These are phyloP conservation scores for Hylyphantes graminicola DNA, from an alignment of 1,140 invertebrate genomes.

Conservation along the genomic window DNA sequence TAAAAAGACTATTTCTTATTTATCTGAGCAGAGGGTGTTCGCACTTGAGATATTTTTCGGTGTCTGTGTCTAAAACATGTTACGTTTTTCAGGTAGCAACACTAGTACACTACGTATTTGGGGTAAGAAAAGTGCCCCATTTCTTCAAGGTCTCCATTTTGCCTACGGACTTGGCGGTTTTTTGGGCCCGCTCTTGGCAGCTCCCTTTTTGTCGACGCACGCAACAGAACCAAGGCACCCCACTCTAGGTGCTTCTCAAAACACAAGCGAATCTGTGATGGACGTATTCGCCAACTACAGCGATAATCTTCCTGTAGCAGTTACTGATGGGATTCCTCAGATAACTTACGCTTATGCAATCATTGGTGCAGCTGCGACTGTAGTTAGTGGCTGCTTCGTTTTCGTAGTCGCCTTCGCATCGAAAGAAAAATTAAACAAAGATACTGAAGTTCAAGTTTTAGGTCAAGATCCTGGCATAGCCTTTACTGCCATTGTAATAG, in stretches of 20 bases:
- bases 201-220: conserved; percentile 68
- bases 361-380: conserved; percentile 5
- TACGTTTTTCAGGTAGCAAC: conserved; percentile 69
- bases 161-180: conserved; percentile 72
- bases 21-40: too few species aligned
- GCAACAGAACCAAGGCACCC: neutral
- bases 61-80: too few species aligned
- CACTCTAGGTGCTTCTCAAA: conserved; percentile 5
- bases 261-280: neutral
- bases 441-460: neutral
- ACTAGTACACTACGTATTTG: conserved; percentile 70
- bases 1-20: too few species aligned
- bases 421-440: neutral
- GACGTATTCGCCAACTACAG: neutral
- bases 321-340: neutral
- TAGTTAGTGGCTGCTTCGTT: conserved; percentile 18
- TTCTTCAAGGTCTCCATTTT: conserved; percentile 72
- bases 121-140: conserved; percentile 70
- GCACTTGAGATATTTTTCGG: too few species aligned
- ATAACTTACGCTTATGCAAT: conserved; percentile 40
- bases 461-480: conserved; percentile 25
- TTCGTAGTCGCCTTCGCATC: conserved; percentile 6
- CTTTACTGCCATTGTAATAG: conserved; percentile 32
- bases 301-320: neutral
- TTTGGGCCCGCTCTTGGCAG: conserved; percentile 70